Evolutionary conservation across 2,797 vertebrate species (phyloP).

Genomic region (Artibeus lituratus): DNA sequence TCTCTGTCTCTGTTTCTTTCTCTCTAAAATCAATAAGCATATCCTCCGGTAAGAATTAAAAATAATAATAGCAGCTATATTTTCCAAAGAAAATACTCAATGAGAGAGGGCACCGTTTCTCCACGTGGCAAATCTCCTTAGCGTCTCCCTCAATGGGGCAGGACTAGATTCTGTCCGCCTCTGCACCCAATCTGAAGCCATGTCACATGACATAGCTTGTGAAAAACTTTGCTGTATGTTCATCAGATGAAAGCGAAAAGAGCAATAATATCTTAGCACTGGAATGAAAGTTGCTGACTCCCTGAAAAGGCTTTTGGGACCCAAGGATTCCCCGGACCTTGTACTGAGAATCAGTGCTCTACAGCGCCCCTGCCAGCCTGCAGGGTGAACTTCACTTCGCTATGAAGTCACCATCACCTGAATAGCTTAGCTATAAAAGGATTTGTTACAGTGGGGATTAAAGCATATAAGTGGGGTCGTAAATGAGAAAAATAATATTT

Average conservation of each 20-base stretch:
- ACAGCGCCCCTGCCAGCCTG: neutral
- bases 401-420: neutral
- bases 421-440: neutral
- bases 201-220: neutral
- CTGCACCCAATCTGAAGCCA: neutral
- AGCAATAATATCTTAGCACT: neutral
- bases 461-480: neutral
- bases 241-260: neutral
- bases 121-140: neutral
- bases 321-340: neutral
- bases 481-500: neutral
- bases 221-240: neutral
- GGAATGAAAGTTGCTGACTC: neutral
- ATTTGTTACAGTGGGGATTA: neutral
- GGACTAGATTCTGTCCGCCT: neutral
- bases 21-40: too few relatives aligned
- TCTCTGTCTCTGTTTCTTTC: too few relatives aligned
- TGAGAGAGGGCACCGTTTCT: neutral
- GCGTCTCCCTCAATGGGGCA: neutral
- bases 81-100: neutral
- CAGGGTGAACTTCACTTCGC: neutral
- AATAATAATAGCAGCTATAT: too few relatives aligned
- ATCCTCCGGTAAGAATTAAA: too few relatives aligned
- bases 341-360: neutral
- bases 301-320: neutral